Percentiles rank a stretch among this genome's conserved stretches.
These are phyloP conservation scores for Pipistrellus pipistrellus DNA, from an alignment of 2,797 vertebrate genomes.

Conservation along the genomic window DNA sequence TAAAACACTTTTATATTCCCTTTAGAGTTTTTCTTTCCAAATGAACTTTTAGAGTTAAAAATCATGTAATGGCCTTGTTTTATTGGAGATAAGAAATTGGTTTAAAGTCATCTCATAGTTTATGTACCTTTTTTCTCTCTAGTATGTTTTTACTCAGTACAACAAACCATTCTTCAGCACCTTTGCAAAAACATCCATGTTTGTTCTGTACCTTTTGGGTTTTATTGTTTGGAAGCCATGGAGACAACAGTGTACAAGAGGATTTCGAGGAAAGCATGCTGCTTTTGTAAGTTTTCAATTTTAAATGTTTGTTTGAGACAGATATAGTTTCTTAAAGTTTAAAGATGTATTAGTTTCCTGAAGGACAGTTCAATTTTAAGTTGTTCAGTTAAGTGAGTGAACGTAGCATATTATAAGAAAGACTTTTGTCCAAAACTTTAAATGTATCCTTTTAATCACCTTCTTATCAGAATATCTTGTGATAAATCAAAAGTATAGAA, in stretches of 20 bases:
- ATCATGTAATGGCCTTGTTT: conserved; percentile 18
- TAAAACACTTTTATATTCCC: background rate
- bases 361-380: conserved; percentile 36
- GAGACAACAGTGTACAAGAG: conserved; percentile 95
- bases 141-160: conserved; percentile 98
- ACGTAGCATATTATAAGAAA: background rate
- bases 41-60: conserved; percentile 43
- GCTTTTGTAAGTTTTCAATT: conserved; percentile 92
- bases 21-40: conserved; percentile 20
- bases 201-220: conserved; percentile 96
- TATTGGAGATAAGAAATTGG: background rate
- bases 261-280: conserved; percentile 91
- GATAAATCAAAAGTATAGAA: background rate
- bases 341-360: conserved; percentile 39
- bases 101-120: conserved; percentile 57
- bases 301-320: conserved; percentile 36
- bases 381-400: conserved; percentile 28
- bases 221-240: conserved; percentile 98
- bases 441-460: conserved; percentile 3
- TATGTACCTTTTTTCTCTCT: conserved; percentile 76
- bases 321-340: conserved; percentile 51
- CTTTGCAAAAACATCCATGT: conserved; percentile 99
- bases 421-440: conserved; percentile 46
- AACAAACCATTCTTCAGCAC: conserved; percentile 99
- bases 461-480: conserved; percentile 28